Evolutionary conservation across 2,797 vertebrate genomes (phyloP), one percentile per base, ranked within the genome.

Genomic region (Caiman crocodilus): DNA sequence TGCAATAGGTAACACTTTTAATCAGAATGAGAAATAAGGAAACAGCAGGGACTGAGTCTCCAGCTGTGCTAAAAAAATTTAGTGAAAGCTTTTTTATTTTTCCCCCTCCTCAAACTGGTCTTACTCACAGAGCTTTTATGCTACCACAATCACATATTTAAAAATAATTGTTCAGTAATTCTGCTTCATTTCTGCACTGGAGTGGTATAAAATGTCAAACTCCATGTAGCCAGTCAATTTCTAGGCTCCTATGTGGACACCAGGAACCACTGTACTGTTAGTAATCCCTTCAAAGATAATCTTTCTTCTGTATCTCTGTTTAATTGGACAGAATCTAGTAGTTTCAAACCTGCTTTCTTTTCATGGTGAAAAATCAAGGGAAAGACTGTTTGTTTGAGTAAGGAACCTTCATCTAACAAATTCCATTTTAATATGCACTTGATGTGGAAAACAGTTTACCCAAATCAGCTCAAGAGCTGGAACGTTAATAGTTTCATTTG

Each of bases 111-210:
- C 82, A 94, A 82, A 93, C 92, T 95, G 84, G 84, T 64, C 73
- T 89, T 95, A 79, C 76, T 83, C n/a, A 6, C 73, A 28, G 75
- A 83, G 80, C 71, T 94, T 96, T 95, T 96, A 92, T 87, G 79
- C 85, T 89, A 58, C 84, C 90, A 93, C 94, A 95, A 86, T 94
- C 96, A 92, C 76, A 92, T 91, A 83, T 87, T 94, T 95, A 89
- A 23, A 90, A 95, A 87, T 96, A 96, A 96, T 94, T 94, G 84
- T 95, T 97, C 92, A 42, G 92, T 94, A 95, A 95, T 95, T 96
- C 92, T 96, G 42, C 90, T 94, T 78, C 1, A 0, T 95, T 96
- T 96, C 93, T 94, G 60, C 15, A 4, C 75, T 85, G 84, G 67
- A 92, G 55, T n/a, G 75, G 58, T 93, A 79, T 84, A 89, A 95